These are phyloP conservation scores for Bombus consobrinus DNA, from an alignment of 1,140 invertebrate genomes.

Conservation along the genomic window DNA sequence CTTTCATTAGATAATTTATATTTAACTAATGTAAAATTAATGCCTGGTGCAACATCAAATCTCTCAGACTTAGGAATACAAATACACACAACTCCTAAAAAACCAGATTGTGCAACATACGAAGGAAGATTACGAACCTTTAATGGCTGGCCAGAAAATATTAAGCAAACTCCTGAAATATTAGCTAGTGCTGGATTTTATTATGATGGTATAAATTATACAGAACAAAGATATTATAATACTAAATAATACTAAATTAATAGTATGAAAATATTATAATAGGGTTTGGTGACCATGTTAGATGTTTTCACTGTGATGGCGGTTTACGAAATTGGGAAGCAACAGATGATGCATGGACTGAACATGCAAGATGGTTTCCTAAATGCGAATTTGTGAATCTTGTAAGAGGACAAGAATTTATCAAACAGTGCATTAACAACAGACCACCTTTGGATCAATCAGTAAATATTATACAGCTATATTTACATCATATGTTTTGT, in stretches of 20 bases:
- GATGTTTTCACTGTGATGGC: slow-evolving; percentile 96
- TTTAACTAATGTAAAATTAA: slow-evolving; percentile 73
- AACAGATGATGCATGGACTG: slow-evolving; percentile 93
- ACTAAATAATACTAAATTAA: not conserved
- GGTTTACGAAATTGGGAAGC: slow-evolving; percentile 93
- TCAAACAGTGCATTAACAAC: slow-evolving; percentile 83
- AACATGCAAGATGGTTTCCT: slow-evolving; percentile 95
- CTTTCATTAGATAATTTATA: slow-evolving; percentile 8
- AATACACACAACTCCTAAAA: slow-evolving; percentile 85
- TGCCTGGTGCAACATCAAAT: slow-evolving; percentile 73
- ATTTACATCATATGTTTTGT: not conserved
- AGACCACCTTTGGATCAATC: slow-evolving; percentile 73
- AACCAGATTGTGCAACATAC: slow-evolving; percentile 85
- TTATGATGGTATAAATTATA: slow-evolving; percentile 84
- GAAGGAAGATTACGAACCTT: slow-evolving; percentile 87
- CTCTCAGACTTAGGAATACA: slow-evolving; percentile 86
- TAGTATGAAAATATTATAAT: slow-evolving; percentile 65
- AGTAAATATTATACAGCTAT: slow-evolving; percentile 50
- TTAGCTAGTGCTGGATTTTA: slow-evolving; percentile 91
- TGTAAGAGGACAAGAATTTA: slow-evolving; percentile 91
- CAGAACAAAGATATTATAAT: not conserved
- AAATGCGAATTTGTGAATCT: slow-evolving; percentile 91
- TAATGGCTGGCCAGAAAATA: slow-evolving; percentile 85
- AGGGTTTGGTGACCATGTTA: slow-evolving; percentile 88
- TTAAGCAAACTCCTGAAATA: slow-evolving; percentile 86